These are phyloP conservation scores for Datnioides undecimradiatus DNA, from an alignment of 2,113 vertebrate genomes.

Conservation along the genomic window DNA sequence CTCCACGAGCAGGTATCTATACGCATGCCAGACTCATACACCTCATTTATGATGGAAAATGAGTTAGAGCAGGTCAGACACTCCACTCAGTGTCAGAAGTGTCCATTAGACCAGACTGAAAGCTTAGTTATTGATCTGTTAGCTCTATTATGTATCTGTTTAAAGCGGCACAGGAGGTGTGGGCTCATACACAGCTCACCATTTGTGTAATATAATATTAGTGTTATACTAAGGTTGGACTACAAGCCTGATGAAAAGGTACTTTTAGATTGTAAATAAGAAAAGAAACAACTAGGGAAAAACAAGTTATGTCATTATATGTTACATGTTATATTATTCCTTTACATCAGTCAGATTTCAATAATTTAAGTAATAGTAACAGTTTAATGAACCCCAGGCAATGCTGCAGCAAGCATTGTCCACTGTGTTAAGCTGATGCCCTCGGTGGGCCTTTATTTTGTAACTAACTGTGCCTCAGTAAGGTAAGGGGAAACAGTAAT, in stretches of 20 bases:
- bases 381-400: not conserved
- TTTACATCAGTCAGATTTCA: not conserved
- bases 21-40: not conserved
- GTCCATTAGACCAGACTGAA: not conserved
- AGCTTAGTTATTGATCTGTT: conserved; percentile 4
- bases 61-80: not conserved
- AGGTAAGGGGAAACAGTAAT: conserved; percentile 6
- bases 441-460: conserved; percentile 30
- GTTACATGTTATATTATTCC: too few relatives aligned
- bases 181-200: not conserved
- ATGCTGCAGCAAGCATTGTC: not conserved
- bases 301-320: not conserved
- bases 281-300: not conserved
- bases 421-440: not conserved
- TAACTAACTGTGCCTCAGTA: rapidly evolving
- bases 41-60: not conserved
- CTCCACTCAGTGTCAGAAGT: not conserved
- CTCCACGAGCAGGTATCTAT: not conserved
- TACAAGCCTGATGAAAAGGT: not conserved
- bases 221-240: not conserved
- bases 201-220: not conserved
- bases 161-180: not conserved
- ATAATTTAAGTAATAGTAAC: not conserved
- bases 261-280: not conserved
- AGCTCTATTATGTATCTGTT: not conserved